Conservation (phyloP, 92 coral and sea anemone species). For the Paragorgia papillata region DNA sequence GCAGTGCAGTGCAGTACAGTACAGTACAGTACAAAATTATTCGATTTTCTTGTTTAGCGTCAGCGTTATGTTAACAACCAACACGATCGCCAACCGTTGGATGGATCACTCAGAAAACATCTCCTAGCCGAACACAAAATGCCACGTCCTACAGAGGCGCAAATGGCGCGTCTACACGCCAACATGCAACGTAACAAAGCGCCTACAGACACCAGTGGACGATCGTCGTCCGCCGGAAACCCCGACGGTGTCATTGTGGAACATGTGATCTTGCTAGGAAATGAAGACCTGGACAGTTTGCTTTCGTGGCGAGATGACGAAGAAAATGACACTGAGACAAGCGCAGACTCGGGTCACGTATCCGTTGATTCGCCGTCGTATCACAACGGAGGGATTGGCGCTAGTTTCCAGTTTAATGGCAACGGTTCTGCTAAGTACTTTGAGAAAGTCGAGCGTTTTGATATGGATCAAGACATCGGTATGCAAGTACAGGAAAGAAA, state of each 20-base stretch:
- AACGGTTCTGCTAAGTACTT: slow-evolving; percentile 18
- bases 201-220: background rate
- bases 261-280: slow-evolving; percentile 3
- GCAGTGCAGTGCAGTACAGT: no score
- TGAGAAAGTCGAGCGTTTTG: slow-evolving; percentile 33
- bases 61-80: background rate
- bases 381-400: slow-evolving; percentile 21
- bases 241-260: background rate
- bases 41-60: background rate
- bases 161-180: background rate
- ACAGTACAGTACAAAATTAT: no score
- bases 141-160: slow-evolving; percentile 6
- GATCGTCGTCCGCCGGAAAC: background rate
- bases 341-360: slow-evolving; percentile 39
- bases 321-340: slow-evolving; percentile 43
- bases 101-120: background rate
- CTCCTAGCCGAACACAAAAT: background rate
- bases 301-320: slow-evolving; percentile 34
- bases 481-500: slow-evolving; percentile 6
- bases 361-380: slow-evolving; percentile 41
- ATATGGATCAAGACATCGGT: slow-evolving; percentile 23
- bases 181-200: background rate
- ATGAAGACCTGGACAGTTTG: background rate
- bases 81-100: background rate
- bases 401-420: slow-evolving; percentile 22